Evolutionary conservation across 2,797 vertebrate genomes (phyloP).

Genomic region (Nothura maculosa): DNA sequence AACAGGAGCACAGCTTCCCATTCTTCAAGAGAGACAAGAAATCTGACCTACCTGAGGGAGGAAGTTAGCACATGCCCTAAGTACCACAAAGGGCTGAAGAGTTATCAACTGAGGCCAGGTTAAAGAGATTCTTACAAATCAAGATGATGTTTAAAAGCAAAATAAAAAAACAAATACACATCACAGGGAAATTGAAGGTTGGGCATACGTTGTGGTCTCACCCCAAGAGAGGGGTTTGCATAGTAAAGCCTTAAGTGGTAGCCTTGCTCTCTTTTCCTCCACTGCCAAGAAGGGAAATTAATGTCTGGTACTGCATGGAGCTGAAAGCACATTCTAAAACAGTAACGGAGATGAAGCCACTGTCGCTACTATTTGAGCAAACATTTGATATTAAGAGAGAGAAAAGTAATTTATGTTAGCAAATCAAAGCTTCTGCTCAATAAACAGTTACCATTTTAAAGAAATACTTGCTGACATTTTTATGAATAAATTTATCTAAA

Average conservation of each 20-base stretch:
- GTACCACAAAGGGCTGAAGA: background rate
- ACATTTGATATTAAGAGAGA: background rate
- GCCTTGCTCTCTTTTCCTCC: background rate
- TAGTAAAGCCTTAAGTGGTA: background rate
- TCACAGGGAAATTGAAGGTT: background rate
- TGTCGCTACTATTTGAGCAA: background rate
- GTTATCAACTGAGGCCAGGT: background rate
- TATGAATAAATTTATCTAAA: background rate
- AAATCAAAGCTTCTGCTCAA: background rate
- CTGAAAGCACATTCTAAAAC: background rate
- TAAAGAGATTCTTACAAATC: background rate
- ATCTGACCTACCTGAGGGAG: background rate
- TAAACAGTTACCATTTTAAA: background rate
- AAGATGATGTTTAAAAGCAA: background rate
- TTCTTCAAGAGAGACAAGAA: background rate
- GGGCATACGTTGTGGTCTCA: background rate
- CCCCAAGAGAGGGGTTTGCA: background rate
- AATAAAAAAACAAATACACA: background rate
- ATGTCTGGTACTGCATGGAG: background rate
- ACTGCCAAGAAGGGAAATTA: background rate
- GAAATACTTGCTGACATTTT: background rate
- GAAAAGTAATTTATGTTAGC: background rate
- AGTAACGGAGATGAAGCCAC: fast-evolving
- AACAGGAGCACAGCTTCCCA: background rate
- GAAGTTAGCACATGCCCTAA: background rate